Evolutionary conservation across 2,113 vertebrate genomes (phyloP).

Genomic region (Microcebus jonahi): DNA sequence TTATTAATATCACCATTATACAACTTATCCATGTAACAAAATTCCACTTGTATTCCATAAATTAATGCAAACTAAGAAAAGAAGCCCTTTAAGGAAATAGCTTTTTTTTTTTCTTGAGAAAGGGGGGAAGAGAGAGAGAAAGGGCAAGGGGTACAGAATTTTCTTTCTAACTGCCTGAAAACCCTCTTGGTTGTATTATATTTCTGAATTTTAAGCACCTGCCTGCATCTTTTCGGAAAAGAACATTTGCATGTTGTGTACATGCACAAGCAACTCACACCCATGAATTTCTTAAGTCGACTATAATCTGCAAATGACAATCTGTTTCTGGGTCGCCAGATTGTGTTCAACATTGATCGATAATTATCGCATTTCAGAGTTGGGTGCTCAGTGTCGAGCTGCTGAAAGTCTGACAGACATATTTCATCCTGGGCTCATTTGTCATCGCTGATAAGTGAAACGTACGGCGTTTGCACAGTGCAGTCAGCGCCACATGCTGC

Average conservation of each 20-base stretch:
- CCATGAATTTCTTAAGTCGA: background rate
- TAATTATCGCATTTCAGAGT: background rate
- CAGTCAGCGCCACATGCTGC: fast-evolving
- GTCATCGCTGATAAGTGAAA: background rate
- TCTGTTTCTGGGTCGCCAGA: constrained; percentile 10
- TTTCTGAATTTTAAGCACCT: fast-evolving
- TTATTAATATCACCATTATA: background rate
- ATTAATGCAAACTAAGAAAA: background rate
- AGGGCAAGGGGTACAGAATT: fast-evolving
- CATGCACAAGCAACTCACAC: fast-evolving
- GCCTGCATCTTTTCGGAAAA: fast-evolving
- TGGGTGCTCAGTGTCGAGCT: background rate
- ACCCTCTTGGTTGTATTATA: background rate
- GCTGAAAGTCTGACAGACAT: background rate
- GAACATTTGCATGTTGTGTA: fast-evolving
- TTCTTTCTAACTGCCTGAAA: background rate
- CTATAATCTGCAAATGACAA: background rate
- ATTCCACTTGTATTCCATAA: no score
- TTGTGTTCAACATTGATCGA: background rate
- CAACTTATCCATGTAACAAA: no score
- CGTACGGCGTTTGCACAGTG: fast-evolving
- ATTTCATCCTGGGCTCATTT: background rate
- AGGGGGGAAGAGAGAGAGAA: no score
- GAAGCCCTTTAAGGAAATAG: fast-evolving
- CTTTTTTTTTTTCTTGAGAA: background rate